These are phyloP conservation scores for Microtus ochrogaster DNA, from an alignment of 2,113 vertebrate genomes.

Conservation along the genomic window DNA sequence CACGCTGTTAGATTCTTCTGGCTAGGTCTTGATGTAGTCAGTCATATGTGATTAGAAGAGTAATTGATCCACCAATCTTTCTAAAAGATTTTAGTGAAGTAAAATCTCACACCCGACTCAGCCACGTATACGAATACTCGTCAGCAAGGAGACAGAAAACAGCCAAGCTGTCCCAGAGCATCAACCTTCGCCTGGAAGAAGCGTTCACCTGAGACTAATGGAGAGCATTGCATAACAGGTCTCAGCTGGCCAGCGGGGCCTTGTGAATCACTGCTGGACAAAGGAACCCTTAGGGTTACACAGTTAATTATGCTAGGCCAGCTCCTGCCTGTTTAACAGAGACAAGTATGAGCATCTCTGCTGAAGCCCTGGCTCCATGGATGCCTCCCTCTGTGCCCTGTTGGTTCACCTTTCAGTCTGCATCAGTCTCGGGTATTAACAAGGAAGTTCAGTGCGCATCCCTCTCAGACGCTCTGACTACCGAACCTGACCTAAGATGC, in stretches of 20 bases:
- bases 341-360: not conserved
- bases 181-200: not conserved
- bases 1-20: not conserved
- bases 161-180: not conserved
- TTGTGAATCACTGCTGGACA: not conserved
- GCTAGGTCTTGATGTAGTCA: not conserved
- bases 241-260: not conserved
- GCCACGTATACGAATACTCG: not conserved
- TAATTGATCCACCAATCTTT: not conserved
- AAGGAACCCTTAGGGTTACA: not conserved
- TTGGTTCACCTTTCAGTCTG: not conserved
- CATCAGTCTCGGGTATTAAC: not conserved
- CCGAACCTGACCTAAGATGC: not conserved
- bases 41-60: not conserved
- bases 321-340: not conserved
- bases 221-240: not conserved
- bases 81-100: not conserved
- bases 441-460: not conserved
- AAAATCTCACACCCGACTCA: not conserved
- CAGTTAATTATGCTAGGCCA: not conserved
- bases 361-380: not conserved
- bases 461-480: not conserved
- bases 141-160: not conserved
- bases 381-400: not conserved
- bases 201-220: not conserved